Evolutionary conservation across 2,888 invertebrate genomes (phyloP).

Genomic region (Seira ritae): DNA sequence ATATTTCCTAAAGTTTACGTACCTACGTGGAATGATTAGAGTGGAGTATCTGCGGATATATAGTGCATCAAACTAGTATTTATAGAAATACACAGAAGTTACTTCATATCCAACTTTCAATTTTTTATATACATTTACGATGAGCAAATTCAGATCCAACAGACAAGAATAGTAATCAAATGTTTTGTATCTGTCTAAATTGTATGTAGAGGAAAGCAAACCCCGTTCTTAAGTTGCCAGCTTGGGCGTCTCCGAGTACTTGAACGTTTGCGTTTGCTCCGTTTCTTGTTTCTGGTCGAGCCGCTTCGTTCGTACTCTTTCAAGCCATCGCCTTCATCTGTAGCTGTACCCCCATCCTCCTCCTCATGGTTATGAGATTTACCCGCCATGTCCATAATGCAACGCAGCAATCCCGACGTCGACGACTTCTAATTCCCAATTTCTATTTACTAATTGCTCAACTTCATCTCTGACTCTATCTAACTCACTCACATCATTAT

Average conservation of each 20-base stretch:
- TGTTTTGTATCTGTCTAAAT: conserved; percentile 21
- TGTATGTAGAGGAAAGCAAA: conserved; percentile 62
- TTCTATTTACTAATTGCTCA: conserved; percentile 37
- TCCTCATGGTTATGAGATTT: conserved; percentile 57
- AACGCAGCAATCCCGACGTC: conserved; percentile 69
- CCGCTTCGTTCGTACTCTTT: conserved; percentile 69
- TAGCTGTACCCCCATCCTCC: conserved; percentile 47
- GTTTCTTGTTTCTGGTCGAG: conserved; percentile 61
- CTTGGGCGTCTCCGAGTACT: conserved; percentile 68
- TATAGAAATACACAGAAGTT: conserved; percentile 35
- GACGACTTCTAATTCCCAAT: conserved; percentile 69
- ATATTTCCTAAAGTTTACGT: not conserved
- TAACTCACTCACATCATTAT: no score
- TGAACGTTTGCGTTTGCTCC: conserved; percentile 70
- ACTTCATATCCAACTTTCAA: conserved; percentile 28
- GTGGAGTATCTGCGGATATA: conserved; percentile 34
- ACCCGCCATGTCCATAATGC: conserved; percentile 72
- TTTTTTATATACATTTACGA: conserved; percentile 34
- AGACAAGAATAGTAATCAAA: conserved; percentile 28
- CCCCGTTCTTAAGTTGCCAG: conserved; percentile 72
- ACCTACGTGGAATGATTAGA: conserved; percentile 13
- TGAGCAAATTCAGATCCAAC: conserved; percentile 35
- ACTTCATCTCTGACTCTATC: no score
- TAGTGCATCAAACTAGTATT: conserved; percentile 37
- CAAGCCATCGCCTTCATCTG: conserved; percentile 69